These are phyloP conservation scores for Hippoglossus hippoglossus DNA, from an alignment of 2,797 vertebrate genomes.

Conservation along the genomic window DNA sequence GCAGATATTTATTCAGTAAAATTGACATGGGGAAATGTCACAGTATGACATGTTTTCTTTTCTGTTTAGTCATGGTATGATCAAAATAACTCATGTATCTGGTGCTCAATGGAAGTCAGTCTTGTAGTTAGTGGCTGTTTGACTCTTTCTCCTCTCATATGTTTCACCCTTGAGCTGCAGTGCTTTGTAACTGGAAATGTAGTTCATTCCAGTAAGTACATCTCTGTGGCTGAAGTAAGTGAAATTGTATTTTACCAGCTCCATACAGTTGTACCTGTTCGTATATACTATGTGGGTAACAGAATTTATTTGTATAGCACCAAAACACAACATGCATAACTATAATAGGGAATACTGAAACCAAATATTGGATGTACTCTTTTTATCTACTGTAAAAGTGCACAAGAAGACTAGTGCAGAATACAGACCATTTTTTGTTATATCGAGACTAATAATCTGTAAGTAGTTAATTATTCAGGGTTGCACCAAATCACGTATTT, in stretches of 20 bases:
- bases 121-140: not conserved
- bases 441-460: not conserved
- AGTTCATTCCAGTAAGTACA: too few species aligned
- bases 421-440: not conserved
- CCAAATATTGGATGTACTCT: not conserved
- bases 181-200: too few species aligned
- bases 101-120: not conserved
- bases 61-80: too few species aligned
- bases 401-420: not conserved
- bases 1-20: too few species aligned
- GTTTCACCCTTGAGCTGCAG: not conserved
- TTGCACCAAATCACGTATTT: constrained; percentile 25
- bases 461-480: constrained; percentile 15
- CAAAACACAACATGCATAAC: not conserved
- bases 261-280: not conserved
- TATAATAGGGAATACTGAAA: not conserved
- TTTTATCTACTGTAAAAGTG: not conserved
- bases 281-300: not conserved
- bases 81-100: not conserved
- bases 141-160: not conserved
- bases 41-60: too few species aligned
- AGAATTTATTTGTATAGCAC: not conserved
- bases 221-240: not conserved
- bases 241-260: constrained; percentile 2
- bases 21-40: too few species aligned